Evolutionary conservation across 2,113 vertebrate species (phyloP), one percentile per base, ranked within the genome.

Genomic region (Xenopus laevis): DNA sequence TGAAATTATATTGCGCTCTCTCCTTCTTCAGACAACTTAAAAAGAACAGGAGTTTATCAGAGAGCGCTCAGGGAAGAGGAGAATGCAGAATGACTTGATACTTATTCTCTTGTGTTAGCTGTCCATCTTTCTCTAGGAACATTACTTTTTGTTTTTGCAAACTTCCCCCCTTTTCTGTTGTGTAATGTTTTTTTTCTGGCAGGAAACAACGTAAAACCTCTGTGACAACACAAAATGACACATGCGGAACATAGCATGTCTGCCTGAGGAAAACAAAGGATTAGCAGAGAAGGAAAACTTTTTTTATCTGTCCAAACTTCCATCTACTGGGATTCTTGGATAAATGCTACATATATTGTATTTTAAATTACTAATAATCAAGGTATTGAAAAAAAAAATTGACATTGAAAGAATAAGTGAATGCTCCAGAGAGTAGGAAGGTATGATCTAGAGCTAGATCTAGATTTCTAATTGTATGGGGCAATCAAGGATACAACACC

Each of bases 181-280:
- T 55, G 53, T 55, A 27, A 70, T 77, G 74, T 53, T 64, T 50
- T 40, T 47, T 64, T 77, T 46, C 72, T 70, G 73, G 68, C 65
- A 63, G 58, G 58, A 58, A 69, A 77, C 60, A 70, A 64, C n/a
- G 20, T 27, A 68, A 44, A 27, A 61, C 66, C 57, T 45, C 74
- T 64, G 67, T 62, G 66, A 69, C 73, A 69, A 69, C 59, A 17
- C 7, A n/a, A 70, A 57, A 7, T 69, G 74, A 68, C 59, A 70
- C 65, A 75, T 21, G 57, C 47, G 58, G 59, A 64, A 77, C 67
- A 77, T 77, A 67, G 46, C 63, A 55, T 45, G 74, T 30, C 68
- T 77, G 74, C 67, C 66, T 57, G 27, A 70, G 74, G 67, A 66
- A 57, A 70, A 58, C 64, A 68, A 61, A 15, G 65, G 69, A 57